Conservation (phyloP, 2,113 vertebrate species). For the Pteropus alecto region DNA sequence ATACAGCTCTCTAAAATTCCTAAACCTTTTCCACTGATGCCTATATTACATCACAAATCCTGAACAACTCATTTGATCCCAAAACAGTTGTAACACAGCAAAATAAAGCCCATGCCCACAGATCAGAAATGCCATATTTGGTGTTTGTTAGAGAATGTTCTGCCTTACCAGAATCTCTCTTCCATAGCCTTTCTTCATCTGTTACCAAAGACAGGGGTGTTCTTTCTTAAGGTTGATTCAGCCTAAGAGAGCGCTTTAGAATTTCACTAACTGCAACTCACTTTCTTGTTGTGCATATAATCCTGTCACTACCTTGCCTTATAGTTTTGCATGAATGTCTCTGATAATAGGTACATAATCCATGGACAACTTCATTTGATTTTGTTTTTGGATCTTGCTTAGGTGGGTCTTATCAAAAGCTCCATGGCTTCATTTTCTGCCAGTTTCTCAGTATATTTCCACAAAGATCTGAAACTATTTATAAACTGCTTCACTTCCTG, state of each 20-base stretch:
- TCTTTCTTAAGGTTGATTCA: not conserved
- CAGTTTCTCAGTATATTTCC: slow-evolving; percentile 53
- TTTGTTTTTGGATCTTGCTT: not conserved
- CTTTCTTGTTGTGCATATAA: not conserved
- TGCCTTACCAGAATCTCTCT: not conserved
- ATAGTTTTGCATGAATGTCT: slow-evolving; percentile 5
- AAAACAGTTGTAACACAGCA: not conserved
- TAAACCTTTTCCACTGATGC: not conserved
- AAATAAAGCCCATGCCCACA: not conserved
- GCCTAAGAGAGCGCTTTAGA: not conserved
- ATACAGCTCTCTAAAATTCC: not conserved
- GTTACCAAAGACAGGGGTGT: not conserved
- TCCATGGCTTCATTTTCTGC: slow-evolving; percentile 42
- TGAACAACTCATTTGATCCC: not conserved
- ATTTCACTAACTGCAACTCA: not conserved
- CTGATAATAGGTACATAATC: not conserved
- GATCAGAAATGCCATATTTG: not conserved
- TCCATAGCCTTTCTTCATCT: not conserved
- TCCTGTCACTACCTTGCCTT: not conserved
- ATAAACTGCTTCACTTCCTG: slow-evolving; percentile 70
- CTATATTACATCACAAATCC: not conserved
- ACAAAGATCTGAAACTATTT: slow-evolving; percentile 63
- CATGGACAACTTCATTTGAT: not conserved
- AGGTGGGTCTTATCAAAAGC: slow-evolving; percentile 6
- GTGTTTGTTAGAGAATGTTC: not conserved